Evolutionary conservation across 2,888 invertebrate genomes (phyloP), one percentile per base, ranked within the genome.

Genomic region (Hydropsyche betteni): DNA sequence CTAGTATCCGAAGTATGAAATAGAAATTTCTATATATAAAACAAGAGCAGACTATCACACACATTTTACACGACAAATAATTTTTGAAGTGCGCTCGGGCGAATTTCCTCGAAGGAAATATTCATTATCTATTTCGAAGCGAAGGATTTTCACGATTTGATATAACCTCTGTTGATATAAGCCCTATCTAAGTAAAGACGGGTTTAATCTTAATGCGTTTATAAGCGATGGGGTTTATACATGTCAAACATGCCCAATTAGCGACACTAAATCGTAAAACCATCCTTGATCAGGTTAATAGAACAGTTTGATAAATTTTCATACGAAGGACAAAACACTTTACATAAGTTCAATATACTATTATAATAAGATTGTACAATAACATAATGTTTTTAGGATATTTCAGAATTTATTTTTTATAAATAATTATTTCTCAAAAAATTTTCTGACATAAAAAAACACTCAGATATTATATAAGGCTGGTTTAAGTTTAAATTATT

Each of bases 211-310:
- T 33, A 69, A 69, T 50, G 44, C 69, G 14, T 69, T 50, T 24
- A 16, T 44, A 44, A 38, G 51, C 51, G n/a, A 7, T 36, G 7
- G n/a, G 64, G 64, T 64, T 64, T 64, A 64, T 64, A n/a, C 12
- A 24, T 64, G 64, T 64, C 64, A 64, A 64, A 64, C 64, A 34
- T 5, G 36, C 33, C 33, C 64, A 64, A 64, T 64, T 64, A 64
- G 36, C 64, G 64, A 64, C 64, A 64, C 36, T 64, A 64, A 64
- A 64, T 64, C 64, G 34, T 64, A 64, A 64, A 64, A 64, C 64
- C 64, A 10, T 4, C 64, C 4, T 10, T 36, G 16, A 14, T 16
- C 55, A 55, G 1, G 16, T 58, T 24, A 24, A 24, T 44, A 8
- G 44, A 44, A 8, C 44, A 10, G 1, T 44, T 8, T 10, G 44